phyloP scores from a whole-genome alignment of 2,888 invertebrate species.

The Deilephila elpenor region DNA sequence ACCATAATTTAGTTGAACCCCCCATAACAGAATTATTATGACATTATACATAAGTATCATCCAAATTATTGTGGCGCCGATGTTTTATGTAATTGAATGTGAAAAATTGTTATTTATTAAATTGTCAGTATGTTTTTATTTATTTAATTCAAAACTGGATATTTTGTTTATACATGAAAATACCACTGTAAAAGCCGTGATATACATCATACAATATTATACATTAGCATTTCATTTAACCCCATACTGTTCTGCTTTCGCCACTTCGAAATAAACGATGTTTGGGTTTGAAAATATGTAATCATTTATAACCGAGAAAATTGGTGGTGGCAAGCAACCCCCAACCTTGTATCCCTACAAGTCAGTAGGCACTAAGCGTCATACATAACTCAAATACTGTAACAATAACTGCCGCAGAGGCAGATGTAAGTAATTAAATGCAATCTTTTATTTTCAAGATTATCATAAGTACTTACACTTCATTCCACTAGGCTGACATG shows the following conservation, averaged over 20 bases:
- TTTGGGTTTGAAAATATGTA: constrained; percentile 12
- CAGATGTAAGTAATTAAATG: too few relatives aligned
- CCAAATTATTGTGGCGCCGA: constrained; percentile 74
- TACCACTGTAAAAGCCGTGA: constrained; percentile 85
- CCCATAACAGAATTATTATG: constrained; percentile 65
- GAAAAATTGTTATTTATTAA: constrained; percentile 82
- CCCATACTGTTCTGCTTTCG: constrained; percentile 22
- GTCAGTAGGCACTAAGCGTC: background rate
- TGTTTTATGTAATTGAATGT: constrained; percentile 69
- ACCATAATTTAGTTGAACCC: constrained; percentile 76
- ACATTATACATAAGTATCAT: constrained; percentile 47
- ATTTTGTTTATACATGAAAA: constrained; percentile 82
- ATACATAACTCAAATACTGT: too few relatives aligned
- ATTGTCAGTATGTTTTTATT: constrained; percentile 80
- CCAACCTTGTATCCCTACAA: background rate
- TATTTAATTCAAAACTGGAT: constrained; percentile 81
- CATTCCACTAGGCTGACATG: too few relatives aligned
- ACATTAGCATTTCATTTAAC: constrained; percentile 74
- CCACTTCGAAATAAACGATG: constrained; percentile 18
- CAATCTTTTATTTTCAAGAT: too few relatives aligned
- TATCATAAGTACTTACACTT: too few relatives aligned
- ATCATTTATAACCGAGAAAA: constrained; percentile 2
- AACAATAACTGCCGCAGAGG: background rate
- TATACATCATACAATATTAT: constrained; percentile 84
- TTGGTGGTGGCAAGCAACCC: background rate